Conservation (phyloP, 2,113 vertebrate genomes). For the Sander vitreus region DNA sequence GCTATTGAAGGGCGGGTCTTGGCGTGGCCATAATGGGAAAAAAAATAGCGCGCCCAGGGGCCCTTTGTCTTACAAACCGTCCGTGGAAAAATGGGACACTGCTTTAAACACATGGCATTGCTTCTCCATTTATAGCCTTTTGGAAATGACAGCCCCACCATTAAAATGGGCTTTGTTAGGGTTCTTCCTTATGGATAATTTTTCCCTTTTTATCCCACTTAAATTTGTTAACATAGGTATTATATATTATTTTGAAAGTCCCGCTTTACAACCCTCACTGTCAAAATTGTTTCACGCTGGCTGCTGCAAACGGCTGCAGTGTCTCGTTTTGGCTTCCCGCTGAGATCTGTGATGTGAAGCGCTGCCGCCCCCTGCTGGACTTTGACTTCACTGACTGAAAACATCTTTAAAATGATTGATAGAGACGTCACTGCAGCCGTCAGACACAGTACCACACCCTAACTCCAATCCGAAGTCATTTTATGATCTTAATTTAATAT, state of each 20-base stretch:
- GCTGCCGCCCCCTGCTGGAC: conserved; percentile 58
- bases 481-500: neutral
- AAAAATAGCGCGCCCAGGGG: too few relatives aligned
- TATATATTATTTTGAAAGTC: conserved; percentile 45
- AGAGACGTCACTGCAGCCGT: neutral
- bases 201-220: neutral
- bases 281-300: neutral
- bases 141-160: too few relatives aligned
- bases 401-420: neutral
- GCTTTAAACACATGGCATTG: neutral
- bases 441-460: neutral
- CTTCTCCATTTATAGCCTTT: neutral
- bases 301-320: neutral
- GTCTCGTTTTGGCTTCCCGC: neutral
- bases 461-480: neutral
- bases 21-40: too few relatives aligned
- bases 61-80: too few relatives aligned
- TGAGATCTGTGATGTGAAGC: neutral
- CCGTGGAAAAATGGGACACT: too few relatives aligned
- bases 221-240: neutral
- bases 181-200: neutral
- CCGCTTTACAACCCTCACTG: fast-evolving
- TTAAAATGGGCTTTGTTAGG: neutral
- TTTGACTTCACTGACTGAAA: neutral
- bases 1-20: too few relatives aligned